phyloP scores from a whole-genome alignment of 2,888 invertebrate genomes.

The Griposia aprilina region DNA sequence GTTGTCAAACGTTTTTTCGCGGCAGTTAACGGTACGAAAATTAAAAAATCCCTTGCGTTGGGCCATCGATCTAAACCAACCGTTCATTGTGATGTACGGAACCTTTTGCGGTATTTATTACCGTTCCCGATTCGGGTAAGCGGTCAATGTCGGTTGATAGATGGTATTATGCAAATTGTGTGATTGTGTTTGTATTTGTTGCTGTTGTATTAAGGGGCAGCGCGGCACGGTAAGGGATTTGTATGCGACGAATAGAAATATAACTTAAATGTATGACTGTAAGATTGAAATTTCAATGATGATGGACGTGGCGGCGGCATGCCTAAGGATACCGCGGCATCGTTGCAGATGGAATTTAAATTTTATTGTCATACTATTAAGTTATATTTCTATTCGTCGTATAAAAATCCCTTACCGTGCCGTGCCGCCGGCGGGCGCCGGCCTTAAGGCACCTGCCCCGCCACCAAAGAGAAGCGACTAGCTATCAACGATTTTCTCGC shows the following conservation, averaged over 20 bases:
- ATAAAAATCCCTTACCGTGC: neutral
- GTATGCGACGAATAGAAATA: neutral
- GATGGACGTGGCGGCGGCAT: neutral
- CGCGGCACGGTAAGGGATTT: neutral
- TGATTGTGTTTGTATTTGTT: slow-evolving; percentile 62
- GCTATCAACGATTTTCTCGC: neutral
- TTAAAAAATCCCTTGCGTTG: slow-evolving; percentile 76
- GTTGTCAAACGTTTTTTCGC: slow-evolving; percentile 65
- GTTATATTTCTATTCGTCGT: neutral
- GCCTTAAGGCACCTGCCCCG: no score
- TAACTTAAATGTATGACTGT: neutral
- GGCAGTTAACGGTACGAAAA: slow-evolving; percentile 71
- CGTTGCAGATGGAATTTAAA: neutral
- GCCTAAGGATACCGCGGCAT: neutral
- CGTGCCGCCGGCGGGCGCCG: neutral
- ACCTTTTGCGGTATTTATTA: slow-evolving; percentile 78
- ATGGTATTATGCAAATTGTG: slow-evolving; percentile 78
- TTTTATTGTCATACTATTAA: neutral
- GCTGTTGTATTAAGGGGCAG: slow-evolving; percentile 43
- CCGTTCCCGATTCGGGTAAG: slow-evolving; percentile 74
- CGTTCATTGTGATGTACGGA: slow-evolving; percentile 71
- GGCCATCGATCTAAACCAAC: slow-evolving; percentile 77
- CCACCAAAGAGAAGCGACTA: neutral
- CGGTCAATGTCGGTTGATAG: slow-evolving; percentile 79
- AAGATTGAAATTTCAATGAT: neutral